Evolutionary conservation across 2,888 invertebrate species (phyloP).

Genomic region (Diarsia dahlii): DNA sequence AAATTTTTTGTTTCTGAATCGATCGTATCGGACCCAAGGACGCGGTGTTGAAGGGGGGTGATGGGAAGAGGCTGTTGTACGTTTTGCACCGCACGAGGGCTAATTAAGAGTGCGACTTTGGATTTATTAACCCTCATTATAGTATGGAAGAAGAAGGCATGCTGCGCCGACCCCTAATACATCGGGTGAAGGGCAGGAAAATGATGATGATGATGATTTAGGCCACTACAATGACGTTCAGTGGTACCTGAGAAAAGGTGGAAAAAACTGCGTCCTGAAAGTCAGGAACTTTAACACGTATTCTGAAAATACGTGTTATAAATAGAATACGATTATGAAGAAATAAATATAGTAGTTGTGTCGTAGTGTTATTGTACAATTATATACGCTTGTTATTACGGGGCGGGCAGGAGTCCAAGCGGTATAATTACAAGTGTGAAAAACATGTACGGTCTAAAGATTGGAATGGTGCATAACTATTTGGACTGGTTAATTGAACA

Average conservation of each 20-base stretch:
- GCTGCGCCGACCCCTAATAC: no score
- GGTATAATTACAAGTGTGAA: conserved; percentile 57
- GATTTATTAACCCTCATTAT: no score
- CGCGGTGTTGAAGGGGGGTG: no score
- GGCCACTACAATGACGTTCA: no score
- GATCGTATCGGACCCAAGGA: no score
- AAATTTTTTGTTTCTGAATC: no score
- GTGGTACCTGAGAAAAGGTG: neutral
- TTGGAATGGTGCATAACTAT: conserved; percentile 40
- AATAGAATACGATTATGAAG: conserved; percentile 35
- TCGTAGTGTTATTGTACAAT: conserved; percentile 51
- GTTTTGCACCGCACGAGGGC: no score
- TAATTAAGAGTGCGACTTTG: no score
- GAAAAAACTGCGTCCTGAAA: neutral
- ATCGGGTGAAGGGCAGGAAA: no score
- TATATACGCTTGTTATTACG: conserved; percentile 57
- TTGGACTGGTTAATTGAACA: conserved; percentile 39
- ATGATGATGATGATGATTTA: no score
- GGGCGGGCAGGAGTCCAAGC: conserved; percentile 62
- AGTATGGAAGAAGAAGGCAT: no score
- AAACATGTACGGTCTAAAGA: conserved; percentile 56
- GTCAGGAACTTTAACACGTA: conserved; percentile 1
- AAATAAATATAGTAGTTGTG: conserved; percentile 47
- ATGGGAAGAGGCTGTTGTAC: no score
- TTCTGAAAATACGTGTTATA: conserved; percentile 21